Conservation (phyloP, 2,888 invertebrate genomes). For the Pachydiplax longipennis region DNA sequence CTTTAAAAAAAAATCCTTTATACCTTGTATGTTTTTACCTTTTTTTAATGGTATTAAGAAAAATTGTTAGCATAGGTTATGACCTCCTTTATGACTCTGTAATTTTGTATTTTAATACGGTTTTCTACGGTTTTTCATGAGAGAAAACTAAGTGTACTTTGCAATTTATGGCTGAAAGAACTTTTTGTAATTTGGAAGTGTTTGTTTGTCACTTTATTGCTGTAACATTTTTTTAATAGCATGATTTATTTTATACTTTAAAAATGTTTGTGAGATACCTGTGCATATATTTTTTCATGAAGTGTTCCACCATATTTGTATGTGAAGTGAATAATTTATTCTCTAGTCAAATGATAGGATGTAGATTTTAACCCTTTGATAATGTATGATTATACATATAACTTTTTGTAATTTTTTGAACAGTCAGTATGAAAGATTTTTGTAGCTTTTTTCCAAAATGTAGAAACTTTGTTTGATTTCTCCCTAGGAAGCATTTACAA, state of each 20-base stretch:
- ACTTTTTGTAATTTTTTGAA: slow-evolving; percentile 21
- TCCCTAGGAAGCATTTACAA: not conserved
- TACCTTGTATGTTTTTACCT: slow-evolving; percentile 25
- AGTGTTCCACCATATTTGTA: slow-evolving; percentile 42
- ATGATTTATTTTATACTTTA: slow-evolving; percentile 16
- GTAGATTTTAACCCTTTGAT: slow-evolving; percentile 36
- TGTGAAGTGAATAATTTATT: slow-evolving; percentile 43
- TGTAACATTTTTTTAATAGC: not conserved
- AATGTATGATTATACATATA: slow-evolving; percentile 23
- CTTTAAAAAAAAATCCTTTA: not conserved
- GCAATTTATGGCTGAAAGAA: slow-evolving; percentile 27
- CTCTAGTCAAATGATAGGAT: slow-evolving; percentile 31
- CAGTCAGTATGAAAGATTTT: not conserved
- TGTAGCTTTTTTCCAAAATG: not conserved
- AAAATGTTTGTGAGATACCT: slow-evolving; percentile 43
- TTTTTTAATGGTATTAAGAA: slow-evolving; percentile 4
- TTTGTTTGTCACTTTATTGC: slow-evolving; percentile 35
- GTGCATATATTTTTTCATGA: slow-evolving; percentile 45
- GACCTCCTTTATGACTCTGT: slow-evolving; percentile 9
- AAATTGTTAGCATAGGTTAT: slow-evolving; percentile 30
- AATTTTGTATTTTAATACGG: slow-evolving; percentile 42
- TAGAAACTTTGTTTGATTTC: not conserved
- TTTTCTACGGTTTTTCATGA: slow-evolving; percentile 25
- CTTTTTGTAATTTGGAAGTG: slow-evolving; percentile 28
- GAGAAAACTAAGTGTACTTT: slow-evolving; percentile 28